Evolutionary conservation across 2,113 vertebrate species (phyloP), one percentile per base, ranked within the genome.

Genomic region (Melanerpes formicivorus): DNA sequence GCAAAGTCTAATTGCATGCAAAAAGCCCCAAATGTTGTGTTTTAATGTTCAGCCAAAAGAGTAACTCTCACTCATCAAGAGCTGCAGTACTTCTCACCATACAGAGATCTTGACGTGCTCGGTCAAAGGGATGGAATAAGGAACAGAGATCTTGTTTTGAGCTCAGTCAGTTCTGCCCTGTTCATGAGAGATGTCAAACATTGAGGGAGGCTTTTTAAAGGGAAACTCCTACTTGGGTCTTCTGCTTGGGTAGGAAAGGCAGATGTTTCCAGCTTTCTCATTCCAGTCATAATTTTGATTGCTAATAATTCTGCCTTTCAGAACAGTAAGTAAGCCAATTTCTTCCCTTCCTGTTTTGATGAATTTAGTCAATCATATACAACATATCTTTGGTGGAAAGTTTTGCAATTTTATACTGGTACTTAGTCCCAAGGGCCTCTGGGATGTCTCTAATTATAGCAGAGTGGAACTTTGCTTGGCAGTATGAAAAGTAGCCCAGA

Each of bases 41-140:
- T 71, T 44, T 60, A 15, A 29, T 54, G 15, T 50, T 81, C 74
- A 62, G 7, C 29, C 9, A 3, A 27, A 62, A 90, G 79, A 69
- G 13, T 13, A 90, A 14, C 22, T 72, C 0, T 72, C 0, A 0
- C 9, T 69, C 12, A 30, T 75, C 25, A 62, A 50, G 67, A 64
- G 40, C 11, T 71, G 18, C 25, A 48, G 37, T 48, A n/a, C 8
- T 78, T 10, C 22, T 60, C 23, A 64, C 17, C 29, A 34, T 54
- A n/a, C 18, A 37, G 64, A 58, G 85, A n/a, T 54, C 44, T 83
- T n/a, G 30, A 14, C 2, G 2, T 55, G 9, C n/a, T n/a, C n/a
- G n/a, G n/a, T n/a, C n/a, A n/a, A 62, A 70, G 55, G 18, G 40
- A 80, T 40, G 6, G 26, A 46, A 34, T 9, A 14, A 58, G 7